Conservation (phyloP, 2,797 vertebrate species). For the Acanthiza pusilla region DNA sequence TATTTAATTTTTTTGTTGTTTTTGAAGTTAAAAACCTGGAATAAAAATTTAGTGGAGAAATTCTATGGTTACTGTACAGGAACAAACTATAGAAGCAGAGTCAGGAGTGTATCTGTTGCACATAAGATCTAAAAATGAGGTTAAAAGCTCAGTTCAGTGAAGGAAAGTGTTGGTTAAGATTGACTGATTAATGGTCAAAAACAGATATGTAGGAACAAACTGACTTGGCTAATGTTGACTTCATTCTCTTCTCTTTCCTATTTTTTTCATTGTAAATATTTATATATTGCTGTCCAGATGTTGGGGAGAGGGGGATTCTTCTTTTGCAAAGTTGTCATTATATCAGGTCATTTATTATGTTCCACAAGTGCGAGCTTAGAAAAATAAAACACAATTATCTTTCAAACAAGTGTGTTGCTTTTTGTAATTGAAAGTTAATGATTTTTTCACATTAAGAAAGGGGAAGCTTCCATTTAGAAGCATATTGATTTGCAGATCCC, state of each 20-base stretch:
- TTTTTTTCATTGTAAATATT: constrained; percentile 81
- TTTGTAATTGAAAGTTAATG: not conserved
- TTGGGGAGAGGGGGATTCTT: constrained; percentile 44
- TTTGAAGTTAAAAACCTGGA: constrained; percentile 57
- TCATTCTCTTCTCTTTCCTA: constrained; percentile 67
- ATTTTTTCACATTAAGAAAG: not conserved
- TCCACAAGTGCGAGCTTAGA: constrained; percentile 66
- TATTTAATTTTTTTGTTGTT: constrained; percentile 50
- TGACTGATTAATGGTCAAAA: constrained; percentile 49
- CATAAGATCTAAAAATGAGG: not conserved
- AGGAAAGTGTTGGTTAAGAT: not conserved
- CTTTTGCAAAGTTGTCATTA: constrained; percentile 73
- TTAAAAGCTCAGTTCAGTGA: not conserved
- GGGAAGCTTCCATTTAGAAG: not conserved
- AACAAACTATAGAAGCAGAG: constrained; percentile 21
- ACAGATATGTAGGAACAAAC: constrained; percentile 34
- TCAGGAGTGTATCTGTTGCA: constrained; percentile 4
- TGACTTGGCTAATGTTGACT: constrained; percentile 55
- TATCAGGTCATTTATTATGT: constrained; percentile 75
- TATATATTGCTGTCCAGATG: constrained; percentile 72
- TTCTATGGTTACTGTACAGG: constrained; percentile 37
- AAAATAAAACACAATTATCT: constrained; percentile 72
- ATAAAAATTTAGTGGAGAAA: constrained; percentile 30
- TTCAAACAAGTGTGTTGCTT: constrained; percentile 48
- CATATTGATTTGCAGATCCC: not conserved